Evolutionary conservation across 2,113 vertebrate species (phyloP), one percentile per base, ranked within the genome.

Genomic region (Nerophis ophidion): DNA sequence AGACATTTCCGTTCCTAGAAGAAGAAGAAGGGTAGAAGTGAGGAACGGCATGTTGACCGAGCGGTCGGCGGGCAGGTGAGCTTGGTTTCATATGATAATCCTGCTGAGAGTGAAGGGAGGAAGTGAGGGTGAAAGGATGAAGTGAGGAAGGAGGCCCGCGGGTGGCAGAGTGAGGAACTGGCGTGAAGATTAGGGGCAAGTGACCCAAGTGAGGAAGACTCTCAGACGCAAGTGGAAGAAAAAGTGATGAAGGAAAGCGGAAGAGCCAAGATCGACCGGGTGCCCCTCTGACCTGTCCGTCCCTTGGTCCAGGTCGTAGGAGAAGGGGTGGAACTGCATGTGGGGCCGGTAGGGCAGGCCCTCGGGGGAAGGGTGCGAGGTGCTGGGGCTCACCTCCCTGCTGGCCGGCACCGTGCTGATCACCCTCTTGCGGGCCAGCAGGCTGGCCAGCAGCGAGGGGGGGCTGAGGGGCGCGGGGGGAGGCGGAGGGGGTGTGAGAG

Each of bases 281-380:
- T 36, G 38, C n/a, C 74, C 68, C 38, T 68, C 79, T 79, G 78
- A 81, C 78, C 81, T 77, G 16, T 77, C 53, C 0, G 72, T 65
- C 55, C 87, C 81, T 53, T 95, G 91, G 42, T 94, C 88, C 34
- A 95, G 87, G 84, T 98, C 95, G 0, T 98, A 97, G 0, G 95
- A 97, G 81, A 97, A 98, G 69, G 98, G 93, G 76, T 95, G 95
- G 76, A 98, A 97, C 69, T 95, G 94, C 9, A 90, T 90, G 75
- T 96, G 94, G 11, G 93, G 94, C 61, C 94, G 86, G 60, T 98
- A 98, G 66, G 94, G 95, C 68, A 96, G 86, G 64, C 85, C 91
- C 63, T 92, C 90, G 71, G 71, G 0, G 77, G 84, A 38, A 19
- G 59, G 65, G 0, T 35, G 63, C 66, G 89, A 74, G 83, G 71